phyloP scores from a whole-genome alignment of 2,113 vertebrate species.

The Panurus biarmicus region DNA sequence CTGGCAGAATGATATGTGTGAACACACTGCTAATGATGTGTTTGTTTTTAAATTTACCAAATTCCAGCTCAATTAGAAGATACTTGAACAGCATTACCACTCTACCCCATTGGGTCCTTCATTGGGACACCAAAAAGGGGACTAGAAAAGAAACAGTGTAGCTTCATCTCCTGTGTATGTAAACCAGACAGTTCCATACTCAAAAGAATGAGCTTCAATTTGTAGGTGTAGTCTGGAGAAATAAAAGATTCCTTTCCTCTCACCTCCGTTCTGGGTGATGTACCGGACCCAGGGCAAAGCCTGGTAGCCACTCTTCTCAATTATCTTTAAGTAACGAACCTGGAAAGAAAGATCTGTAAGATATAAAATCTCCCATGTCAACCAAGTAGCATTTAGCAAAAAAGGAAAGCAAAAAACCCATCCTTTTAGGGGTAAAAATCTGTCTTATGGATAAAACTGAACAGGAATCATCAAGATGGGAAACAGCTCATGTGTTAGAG shows the following conservation, averaged over 20 bases:
- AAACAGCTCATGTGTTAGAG: fast-evolving
- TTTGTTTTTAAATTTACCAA: background rate
- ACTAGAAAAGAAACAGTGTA: background rate
- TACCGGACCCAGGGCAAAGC: conserved; percentile 90
- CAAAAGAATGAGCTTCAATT: fast-evolving
- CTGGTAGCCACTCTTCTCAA: conserved; percentile 95
- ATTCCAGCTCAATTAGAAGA: background rate
- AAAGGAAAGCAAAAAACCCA: background rate
- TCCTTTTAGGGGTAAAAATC: background rate
- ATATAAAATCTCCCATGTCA: background rate
- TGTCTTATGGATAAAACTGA: background rate
- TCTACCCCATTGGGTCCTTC: background rate
- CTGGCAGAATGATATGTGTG: background rate
- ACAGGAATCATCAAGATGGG: background rate
- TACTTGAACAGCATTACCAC: background rate
- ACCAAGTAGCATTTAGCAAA: background rate
- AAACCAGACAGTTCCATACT: fast-evolving
- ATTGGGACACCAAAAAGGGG: background rate
- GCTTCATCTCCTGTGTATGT: background rate
- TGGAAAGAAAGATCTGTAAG: background rate
- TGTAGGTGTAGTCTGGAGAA: background rate
- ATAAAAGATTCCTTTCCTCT: background rate
- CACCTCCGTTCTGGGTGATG: conserved; percentile 97
- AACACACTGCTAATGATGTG: background rate
- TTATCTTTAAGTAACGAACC: conserved; percentile 97